Evolutionary conservation across 2,888 invertebrate species (phyloP).

Genomic region (Drosophila pullipes): DNA sequence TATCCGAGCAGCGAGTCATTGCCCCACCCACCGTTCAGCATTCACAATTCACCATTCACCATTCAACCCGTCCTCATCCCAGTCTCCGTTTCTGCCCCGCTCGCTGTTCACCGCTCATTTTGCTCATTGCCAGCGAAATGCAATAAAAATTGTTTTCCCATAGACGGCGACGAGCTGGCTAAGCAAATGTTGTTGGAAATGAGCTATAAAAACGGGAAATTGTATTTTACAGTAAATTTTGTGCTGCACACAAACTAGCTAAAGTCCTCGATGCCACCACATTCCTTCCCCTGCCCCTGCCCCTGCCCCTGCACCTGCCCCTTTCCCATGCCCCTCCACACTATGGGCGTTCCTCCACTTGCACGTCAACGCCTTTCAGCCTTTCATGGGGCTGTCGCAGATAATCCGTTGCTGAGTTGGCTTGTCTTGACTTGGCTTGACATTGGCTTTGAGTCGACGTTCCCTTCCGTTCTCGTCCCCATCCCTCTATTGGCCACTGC

Average conservation of each 20-base stretch:
- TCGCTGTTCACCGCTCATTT: conserved; percentile 54
- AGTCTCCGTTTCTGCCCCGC: background rate
- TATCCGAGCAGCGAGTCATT: conserved; percentile 24
- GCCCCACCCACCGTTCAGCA: conserved; percentile 16
- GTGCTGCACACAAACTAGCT: conserved; percentile 77
- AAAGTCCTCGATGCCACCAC: conserved; percentile 38
- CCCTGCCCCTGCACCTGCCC: background rate
- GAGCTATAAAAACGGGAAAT: conserved; percentile 81
- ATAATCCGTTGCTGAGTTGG: conserved; percentile 81
- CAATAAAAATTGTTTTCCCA: conserved; percentile 81
- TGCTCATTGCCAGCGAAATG: conserved; percentile 78
- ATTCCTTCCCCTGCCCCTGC: background rate
- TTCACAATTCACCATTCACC: conserved; percentile 12
- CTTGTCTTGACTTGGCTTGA: conserved; percentile 81
- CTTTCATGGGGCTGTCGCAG: conserved; percentile 71
- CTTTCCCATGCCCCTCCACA: too few relatives aligned
- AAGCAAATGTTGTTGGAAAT: conserved; percentile 81
- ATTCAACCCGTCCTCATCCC: conserved; percentile 15
- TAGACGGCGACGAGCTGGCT: conserved; percentile 54
- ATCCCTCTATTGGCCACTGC: background rate
- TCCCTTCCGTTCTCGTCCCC: conserved; percentile 11
- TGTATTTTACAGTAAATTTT: conserved; percentile 80
- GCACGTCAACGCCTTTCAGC: conserved; percentile 65
- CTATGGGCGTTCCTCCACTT: conserved; percentile 30
- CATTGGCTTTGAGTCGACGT: conserved; percentile 76